Evolutionary conservation across 2,888 invertebrate genomes (phyloP), one percentile per base, ranked within the genome.

Genomic region (Stramonita haemastoma): DNA sequence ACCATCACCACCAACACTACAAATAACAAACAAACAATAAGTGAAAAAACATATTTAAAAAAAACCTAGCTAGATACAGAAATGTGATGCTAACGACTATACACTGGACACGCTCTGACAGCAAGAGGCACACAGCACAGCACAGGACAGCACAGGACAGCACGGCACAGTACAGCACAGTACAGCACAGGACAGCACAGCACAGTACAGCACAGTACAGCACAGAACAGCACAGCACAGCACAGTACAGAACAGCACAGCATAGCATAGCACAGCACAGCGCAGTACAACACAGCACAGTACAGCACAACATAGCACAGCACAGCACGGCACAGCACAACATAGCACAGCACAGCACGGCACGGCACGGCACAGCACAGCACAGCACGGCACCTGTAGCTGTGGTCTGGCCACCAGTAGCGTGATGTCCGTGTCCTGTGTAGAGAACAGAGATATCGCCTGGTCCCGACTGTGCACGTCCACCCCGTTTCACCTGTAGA

Each of bases 401-500:
- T 94, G 94, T 26, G 95, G 95, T 88, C 96, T 91, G 19, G 96
- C 96, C 32, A 96, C 92, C 29, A 96, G 93, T n/a, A 96, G 93
- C 0, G 94, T 94, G 79, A 96, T 95, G 90, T 96, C 95, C 8
- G 95, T 91, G 11, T 94, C 92, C 91, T 94, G 93, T 85, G 95
- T 95, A 17, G 95, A 94, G 90, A 96, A 96, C 88, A 96, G 92
- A 34, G 94, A 92, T 70, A 96, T 96, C 70, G 96, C 96, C 92
- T 96, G 95, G 84, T 96, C 95, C 86, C 96, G 92, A 87, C 95
- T 96, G 89, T 95, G 95, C 73, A 92, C 92, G 86, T 92, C 92
- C 32, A 95, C 93, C 15, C 95, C 95, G 92, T 96, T n/a, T 96
- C 77, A 96, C 96, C 96, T 96, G 93, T 17, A n/a, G n/a, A 1